Evolutionary conservation across 2,888 invertebrate genomes (phyloP).

Genomic region (Nomada ruficornis): DNA sequence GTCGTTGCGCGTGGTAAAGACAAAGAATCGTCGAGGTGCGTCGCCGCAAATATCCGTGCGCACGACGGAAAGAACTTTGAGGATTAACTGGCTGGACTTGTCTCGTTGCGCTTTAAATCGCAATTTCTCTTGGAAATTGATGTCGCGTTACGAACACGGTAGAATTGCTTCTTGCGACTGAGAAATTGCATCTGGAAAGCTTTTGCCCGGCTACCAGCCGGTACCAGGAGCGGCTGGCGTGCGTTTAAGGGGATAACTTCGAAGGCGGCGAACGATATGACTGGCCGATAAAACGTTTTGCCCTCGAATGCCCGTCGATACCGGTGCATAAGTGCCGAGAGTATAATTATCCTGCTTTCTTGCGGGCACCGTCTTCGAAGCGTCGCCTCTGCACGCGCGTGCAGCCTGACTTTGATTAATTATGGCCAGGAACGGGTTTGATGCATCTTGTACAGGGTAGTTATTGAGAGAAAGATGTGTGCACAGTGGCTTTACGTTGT

Average conservation of each 20-base stretch:
- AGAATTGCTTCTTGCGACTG: constrained; percentile 32
- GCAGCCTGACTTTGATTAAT: neutral
- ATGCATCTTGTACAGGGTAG: too few relatives aligned
- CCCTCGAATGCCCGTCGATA: constrained; percentile 42
- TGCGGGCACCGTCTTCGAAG: constrained; percentile 25
- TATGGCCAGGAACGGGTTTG: too few relatives aligned
- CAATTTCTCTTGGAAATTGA: constrained; percentile 34
- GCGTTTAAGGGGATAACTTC: constrained; percentile 39
- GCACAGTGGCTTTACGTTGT: too few relatives aligned
- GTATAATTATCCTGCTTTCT: constrained; percentile 62
- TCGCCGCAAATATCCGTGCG: constrained; percentile 30
- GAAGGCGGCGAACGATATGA: constrained; percentile 41
- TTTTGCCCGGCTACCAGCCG: constrained; percentile 37
- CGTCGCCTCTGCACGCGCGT: neutral
- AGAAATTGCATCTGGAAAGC: constrained; percentile 48
- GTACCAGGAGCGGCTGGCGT: constrained; percentile 40
- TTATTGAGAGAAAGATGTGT: too few relatives aligned
- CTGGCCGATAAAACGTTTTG: constrained; percentile 67
- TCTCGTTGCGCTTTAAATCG: constrained; percentile 23
- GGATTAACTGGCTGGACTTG: constrained; percentile 19
- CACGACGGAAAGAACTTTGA: constrained; percentile 23
- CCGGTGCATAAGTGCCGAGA: constrained; percentile 45
- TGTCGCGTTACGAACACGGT: neutral
- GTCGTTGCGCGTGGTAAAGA: constrained; percentile 14
- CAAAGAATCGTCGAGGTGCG: constrained; percentile 36